Conservation (phyloP, 2,888 invertebrate genomes). For the Stictocephala bisonia region DNA sequence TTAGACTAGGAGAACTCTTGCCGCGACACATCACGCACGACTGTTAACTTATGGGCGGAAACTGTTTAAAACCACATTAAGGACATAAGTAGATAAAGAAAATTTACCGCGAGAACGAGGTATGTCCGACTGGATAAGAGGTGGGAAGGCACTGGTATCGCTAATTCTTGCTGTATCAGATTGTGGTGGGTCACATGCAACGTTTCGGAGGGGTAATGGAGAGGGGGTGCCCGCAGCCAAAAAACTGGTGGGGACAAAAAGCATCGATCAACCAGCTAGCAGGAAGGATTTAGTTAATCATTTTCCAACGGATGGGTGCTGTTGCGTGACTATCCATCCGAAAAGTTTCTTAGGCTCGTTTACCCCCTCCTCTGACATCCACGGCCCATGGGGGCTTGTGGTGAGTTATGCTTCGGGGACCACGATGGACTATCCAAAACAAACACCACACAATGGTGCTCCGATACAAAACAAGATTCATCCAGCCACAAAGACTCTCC, state of each 20-base stretch:
- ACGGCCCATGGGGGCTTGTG: neutral
- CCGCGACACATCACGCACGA: no score
- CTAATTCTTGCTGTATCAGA: slow-evolving; percentile 33
- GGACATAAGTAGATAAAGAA: slow-evolving; percentile 23
- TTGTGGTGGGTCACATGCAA: neutral
- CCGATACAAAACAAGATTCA: slow-evolving; percentile 32
- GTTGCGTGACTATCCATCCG: slow-evolving; percentile 38
- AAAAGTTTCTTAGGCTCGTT: slow-evolving; percentile 30
- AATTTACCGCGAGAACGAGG: slow-evolving; percentile 20
- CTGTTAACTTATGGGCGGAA: neutral
- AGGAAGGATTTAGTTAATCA: slow-evolving; percentile 31
- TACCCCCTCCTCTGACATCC: neutral
- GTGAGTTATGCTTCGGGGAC: slow-evolving; percentile 25
- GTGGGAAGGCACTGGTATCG: slow-evolving; percentile 2
- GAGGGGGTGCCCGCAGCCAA: neutral
- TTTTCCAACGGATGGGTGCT: slow-evolving; percentile 13
- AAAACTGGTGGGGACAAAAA: neutral
- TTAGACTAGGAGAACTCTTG: no score
- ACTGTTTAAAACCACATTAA: slow-evolving; percentile 34
- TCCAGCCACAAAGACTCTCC: slow-evolving; percentile 29
- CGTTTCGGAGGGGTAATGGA: neutral
- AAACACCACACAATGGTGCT: slow-evolving; percentile 29
- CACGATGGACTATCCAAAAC: slow-evolving; percentile 13
- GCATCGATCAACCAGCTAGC: neutral
- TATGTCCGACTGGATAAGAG: neutral